Evolutionary conservation across 1,140 invertebrate genomes (phyloP).

Genomic region (Aphidius ervi): DNA sequence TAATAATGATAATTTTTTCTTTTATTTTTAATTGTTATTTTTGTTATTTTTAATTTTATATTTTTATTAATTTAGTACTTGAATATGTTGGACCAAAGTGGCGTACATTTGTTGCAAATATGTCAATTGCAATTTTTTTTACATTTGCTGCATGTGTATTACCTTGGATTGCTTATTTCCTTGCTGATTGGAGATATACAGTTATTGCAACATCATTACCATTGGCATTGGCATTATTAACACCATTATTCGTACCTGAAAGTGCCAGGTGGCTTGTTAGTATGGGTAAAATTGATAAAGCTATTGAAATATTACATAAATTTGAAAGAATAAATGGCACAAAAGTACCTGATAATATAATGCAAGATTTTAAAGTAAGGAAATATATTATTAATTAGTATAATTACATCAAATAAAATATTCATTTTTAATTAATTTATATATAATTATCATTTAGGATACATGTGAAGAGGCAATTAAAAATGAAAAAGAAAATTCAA

Average conservation of each 20-base stretch:
- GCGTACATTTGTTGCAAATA: constrained; percentile 82
- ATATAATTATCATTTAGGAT: constrained; percentile 52
- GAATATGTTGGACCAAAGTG: constrained; percentile 86
- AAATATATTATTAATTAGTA: background rate
- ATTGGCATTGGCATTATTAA: constrained; percentile 63
- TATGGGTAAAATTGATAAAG: constrained; percentile 74
- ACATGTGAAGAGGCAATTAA: constrained; percentile 61
- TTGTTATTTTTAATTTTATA: background rate
- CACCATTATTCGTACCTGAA: constrained; percentile 75
- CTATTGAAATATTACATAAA: constrained; percentile 70
- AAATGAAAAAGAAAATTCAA: constrained; percentile 63
- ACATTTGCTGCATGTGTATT: constrained; percentile 71
- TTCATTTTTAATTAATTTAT: background rate
- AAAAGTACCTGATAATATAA: constrained; percentile 67
- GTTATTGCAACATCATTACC: constrained; percentile 72
- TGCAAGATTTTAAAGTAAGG: constrained; percentile 67
- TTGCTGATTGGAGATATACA: constrained; percentile 72
- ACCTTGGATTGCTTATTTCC: constrained; percentile 76
- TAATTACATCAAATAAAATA: background rate
- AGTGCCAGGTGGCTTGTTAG: constrained; percentile 83
- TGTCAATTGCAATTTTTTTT: constrained; percentile 86
- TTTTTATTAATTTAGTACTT: constrained; percentile 61
- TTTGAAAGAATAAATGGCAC: constrained; percentile 76
- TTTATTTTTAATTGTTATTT: background rate
- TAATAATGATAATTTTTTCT: background rate